A percentile compares a stretch with the other conserved stretches of the same genome.
phyloP scores from a whole-genome alignment of 2,888 invertebrate species.

The Hypomecis atomaria region DNA sequence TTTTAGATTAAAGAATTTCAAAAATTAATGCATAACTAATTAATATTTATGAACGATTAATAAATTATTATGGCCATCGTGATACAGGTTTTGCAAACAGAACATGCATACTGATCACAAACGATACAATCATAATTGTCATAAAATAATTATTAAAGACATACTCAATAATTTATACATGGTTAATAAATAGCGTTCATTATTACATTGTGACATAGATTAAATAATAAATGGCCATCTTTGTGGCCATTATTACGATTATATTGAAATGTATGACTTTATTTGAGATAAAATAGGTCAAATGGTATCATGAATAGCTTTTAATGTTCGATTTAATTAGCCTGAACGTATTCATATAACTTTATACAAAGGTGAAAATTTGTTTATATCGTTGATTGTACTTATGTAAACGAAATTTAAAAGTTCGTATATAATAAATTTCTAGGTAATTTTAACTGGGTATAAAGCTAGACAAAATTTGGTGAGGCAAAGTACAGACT shows the following conservation, averaged over 20 bases:
- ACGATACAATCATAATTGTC: conserved; percentile 6
- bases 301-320: conserved; percentile 71
- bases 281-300: conserved; percentile 78
- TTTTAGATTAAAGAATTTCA: too few species aligned
- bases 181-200: conserved; percentile 24
- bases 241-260: conserved; percentile 70
- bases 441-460: not conserved
- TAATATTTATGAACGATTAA: conserved; percentile 1
- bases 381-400: conserved; percentile 35
- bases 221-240: conserved; percentile 61
- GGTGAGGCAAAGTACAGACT: too few species aligned
- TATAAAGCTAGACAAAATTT: too few species aligned
- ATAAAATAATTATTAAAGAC: conserved; percentile 1
- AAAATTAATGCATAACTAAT: not conserved
- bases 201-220: conserved; percentile 45
- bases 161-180: conserved; percentile 23
- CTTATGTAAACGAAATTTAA: conserved; percentile 12
- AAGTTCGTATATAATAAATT: conserved; percentile 4
- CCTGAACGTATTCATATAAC: conserved; percentile 72
- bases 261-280: conserved; percentile 81
- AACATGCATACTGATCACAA: conserved; percentile 6
- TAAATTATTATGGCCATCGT: not conserved
- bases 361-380: conserved; percentile 26
- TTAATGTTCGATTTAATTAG: conserved; percentile 80
- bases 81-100: not conserved